A percentile compares a stretch with the other conserved stretches of the same genome.
phyloP scores from a whole-genome alignment of 53 echinoderm and acorn worm species.

The Holothuria leucospilota region DNA sequence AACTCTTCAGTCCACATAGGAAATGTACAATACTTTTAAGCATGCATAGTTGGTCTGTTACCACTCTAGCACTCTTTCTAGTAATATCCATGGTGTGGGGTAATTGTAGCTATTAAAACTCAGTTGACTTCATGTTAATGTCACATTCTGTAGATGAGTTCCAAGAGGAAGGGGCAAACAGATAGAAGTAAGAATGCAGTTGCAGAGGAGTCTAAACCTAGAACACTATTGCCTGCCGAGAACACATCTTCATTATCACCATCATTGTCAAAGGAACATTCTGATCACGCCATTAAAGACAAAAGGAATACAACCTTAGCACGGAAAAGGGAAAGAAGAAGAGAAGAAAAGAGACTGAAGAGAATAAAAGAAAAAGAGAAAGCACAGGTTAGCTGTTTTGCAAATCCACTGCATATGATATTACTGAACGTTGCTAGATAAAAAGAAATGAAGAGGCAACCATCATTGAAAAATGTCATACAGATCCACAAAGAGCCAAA shows the following conservation, averaged over 20 bases:
- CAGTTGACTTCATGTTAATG: too few species aligned
- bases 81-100: too few species aligned
- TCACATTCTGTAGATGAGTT: too few species aligned
- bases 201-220: background rate
- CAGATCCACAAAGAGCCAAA: too few species aligned
- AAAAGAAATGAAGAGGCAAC: background rate
- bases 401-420: background rate
- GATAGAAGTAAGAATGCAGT: background rate
- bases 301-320: slow-evolving; percentile 19
- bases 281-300: background rate
- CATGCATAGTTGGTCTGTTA: too few species aligned
- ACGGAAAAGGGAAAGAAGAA: slow-evolving; percentile 74
- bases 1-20: too few species aligned
- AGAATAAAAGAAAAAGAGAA: slow-evolving; percentile 61
- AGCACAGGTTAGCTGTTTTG: slow-evolving; percentile 60
- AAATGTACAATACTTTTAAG: too few species aligned
- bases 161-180: background rate
- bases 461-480: too few species aligned
- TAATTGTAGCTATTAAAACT: too few species aligned
- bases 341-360: slow-evolving; percentile 79
- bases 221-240: too few species aligned
- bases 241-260: background rate
- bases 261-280: background rate
- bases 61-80: too few species aligned
- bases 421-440: background rate